A percentile compares a stretch with the other conserved stretches of the same genome.
Evolutionary conservation across 2,797 vertebrate genomes (phyloP).

Genomic region (Phoxinus dragarum): DNA sequence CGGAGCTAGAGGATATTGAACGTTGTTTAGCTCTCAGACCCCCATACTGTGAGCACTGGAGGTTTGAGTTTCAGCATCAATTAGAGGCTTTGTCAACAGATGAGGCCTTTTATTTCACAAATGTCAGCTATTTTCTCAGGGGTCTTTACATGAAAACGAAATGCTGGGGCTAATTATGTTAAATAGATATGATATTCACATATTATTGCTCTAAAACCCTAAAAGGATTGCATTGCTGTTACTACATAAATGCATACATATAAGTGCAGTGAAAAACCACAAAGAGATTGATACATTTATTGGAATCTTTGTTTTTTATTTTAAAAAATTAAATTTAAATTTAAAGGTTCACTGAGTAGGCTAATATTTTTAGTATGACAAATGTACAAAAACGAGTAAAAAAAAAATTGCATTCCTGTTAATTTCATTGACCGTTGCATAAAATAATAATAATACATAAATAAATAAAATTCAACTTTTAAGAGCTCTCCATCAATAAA

Average conservation of each 20-base stretch:
- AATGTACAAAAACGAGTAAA: not conserved
- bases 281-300: not conserved
- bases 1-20: conserved; percentile 26
- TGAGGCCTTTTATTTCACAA: conserved; percentile 51
- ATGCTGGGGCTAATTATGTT: conserved; percentile 40
- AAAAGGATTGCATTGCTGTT: not conserved
- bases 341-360: not conserved
- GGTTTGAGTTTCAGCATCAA: conserved; percentile 56
- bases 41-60: conserved; percentile 44
- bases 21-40: conserved; percentile 32
- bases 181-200: conserved; percentile 44
- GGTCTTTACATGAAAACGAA: conserved; percentile 17
- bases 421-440: too few relatives aligned
- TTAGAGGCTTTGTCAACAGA: conserved; percentile 59
- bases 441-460: not conserved
- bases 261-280: not conserved
- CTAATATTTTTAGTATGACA: not conserved
- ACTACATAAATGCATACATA: not conserved
- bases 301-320: not conserved
- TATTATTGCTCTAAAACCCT: not conserved
- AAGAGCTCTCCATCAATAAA: too few relatives aligned
- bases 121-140: conserved; percentile 48
- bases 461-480: not conserved
- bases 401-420: not conserved
- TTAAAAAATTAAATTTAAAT: not conserved